Evolutionary conservation across 2,113 vertebrate species (phyloP).

Genomic region (Eurypyga helias): DNA sequence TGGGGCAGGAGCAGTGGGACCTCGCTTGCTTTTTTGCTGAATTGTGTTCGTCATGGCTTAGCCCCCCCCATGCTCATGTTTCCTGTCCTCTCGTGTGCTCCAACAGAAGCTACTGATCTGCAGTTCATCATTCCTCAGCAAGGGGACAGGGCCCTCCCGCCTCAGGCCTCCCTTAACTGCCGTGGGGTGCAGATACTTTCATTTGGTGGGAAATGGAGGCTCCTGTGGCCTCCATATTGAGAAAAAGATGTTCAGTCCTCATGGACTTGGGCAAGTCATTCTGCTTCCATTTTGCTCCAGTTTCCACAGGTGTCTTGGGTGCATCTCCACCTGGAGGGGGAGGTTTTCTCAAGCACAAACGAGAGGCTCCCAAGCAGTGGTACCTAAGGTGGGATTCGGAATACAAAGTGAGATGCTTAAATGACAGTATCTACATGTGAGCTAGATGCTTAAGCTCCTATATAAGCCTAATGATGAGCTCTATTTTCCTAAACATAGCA

Average conservation of each 20-base stretch:
- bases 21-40: not conserved
- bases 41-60: not conserved
- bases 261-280: not conserved
- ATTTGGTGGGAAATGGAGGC: not conserved
- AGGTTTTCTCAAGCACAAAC: not conserved
- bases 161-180: not conserved
- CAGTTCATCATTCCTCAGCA: not conserved
- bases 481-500: not conserved
- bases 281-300: not conserved
- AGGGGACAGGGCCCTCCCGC: rapidly evolving
- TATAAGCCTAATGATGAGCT: not conserved
- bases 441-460: not conserved
- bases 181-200: not conserved
- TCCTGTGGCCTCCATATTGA: not conserved
- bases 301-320: not conserved
- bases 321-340: not conserved
- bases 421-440: not conserved
- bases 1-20: not conserved
- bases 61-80: not conserved
- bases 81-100: not conserved
- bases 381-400: not conserved
- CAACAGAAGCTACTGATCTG: not conserved
- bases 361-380: not conserved
- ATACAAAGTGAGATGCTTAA: not conserved
- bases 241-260: not conserved